Base-by-base conservation (phyloP, 2,888 invertebrate species). In the Aproaerema taeniolella region DNA sequence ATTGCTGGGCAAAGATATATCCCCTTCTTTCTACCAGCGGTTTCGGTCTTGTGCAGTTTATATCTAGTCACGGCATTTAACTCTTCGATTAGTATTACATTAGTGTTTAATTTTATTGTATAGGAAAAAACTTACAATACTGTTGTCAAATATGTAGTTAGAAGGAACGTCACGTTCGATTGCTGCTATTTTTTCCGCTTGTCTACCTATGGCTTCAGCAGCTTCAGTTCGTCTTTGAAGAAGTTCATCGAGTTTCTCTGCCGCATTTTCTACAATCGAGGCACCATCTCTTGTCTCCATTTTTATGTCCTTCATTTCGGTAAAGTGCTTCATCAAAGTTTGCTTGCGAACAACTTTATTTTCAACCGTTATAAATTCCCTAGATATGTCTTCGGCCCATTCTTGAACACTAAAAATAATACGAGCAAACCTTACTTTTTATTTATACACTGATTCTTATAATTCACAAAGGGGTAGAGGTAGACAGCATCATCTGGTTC, bases 301-400 rank as follows among this genome's bases (percentile, higher is more conserved):
- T 38, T 70, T 77, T 2, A 75, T 50, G 30, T 72, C 64, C 10
- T 34, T 25, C n/a, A n/a, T n/a, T n/a, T n/a, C n/a, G 0, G 62
- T 55, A 45, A 82, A 83, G 13, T 72, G 64, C 38, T 74, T 67
- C 6, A 70, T 34, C 1, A 86, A 49, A 1, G 66, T 55, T 1
- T 70, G 65, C 42, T 70, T 55, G 1, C 72, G 73, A 0, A 82
- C 80, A 4, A 83, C 72, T 10, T 56, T 57, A 5, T 60, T 52
- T 46, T 85, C 80, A 31, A 61, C 71, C 25, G 71, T 58, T 17
- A 55, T 51, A 1, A 86, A 43, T 31, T 55, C 64, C 8, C 65
- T 54, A 1, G 76, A 75, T 55, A 85, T 72, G 38, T 66, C 57
- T 38, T 66, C 39, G 0, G 86, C 85, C 86, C 86, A 86, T 49